phyloP scores from a whole-genome alignment of 2,888 invertebrate species.

The Taenaris catops region DNA sequence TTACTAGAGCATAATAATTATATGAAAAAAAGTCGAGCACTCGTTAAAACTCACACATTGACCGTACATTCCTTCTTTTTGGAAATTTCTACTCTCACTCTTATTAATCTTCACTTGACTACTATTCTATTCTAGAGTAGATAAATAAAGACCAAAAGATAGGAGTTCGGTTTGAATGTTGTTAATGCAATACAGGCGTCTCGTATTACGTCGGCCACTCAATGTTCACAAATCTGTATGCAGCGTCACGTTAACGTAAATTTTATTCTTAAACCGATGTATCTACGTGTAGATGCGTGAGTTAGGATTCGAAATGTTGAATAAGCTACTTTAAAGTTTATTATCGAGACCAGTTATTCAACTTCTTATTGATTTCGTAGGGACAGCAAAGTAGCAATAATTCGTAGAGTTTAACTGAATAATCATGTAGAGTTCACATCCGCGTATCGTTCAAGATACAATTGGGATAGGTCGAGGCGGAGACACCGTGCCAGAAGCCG shows the following conservation, averaged over 20 bases:
- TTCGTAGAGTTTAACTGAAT: slow-evolving; percentile 47
- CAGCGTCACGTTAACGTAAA: slow-evolving; percentile 21
- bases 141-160: slow-evolving; percentile 65
- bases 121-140: slow-evolving; percentile 66
- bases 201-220: slow-evolving; percentile 18
- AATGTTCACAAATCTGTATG: slow-evolving; percentile 16
- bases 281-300: slow-evolving; percentile 22
- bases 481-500: slow-evolving; percentile 43
- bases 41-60: slow-evolving; percentile 78
- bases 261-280: slow-evolving; percentile 23
- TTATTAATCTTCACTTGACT: slow-evolving; percentile 62
- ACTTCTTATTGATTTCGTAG: slow-evolving; percentile 37
- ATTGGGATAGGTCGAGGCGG: slow-evolving; percentile 20
- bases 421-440: slow-evolving; percentile 44
- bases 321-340: slow-evolving; percentile 24
- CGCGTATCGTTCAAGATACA: slow-evolving; percentile 21
- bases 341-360: slow-evolving; percentile 24
- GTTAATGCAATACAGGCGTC: no score
- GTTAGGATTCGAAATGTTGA: slow-evolving; percentile 23
- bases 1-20: slow-evolving; percentile 75
- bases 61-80: slow-evolving; percentile 70
- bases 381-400: slow-evolving; percentile 58
- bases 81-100: slow-evolving; percentile 61
- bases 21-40: slow-evolving; percentile 75
- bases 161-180: slow-evolving; percentile 59